Base-by-base conservation (phyloP, 1,140 invertebrate genomes). In the Drosophila melanogaster region DNA sequence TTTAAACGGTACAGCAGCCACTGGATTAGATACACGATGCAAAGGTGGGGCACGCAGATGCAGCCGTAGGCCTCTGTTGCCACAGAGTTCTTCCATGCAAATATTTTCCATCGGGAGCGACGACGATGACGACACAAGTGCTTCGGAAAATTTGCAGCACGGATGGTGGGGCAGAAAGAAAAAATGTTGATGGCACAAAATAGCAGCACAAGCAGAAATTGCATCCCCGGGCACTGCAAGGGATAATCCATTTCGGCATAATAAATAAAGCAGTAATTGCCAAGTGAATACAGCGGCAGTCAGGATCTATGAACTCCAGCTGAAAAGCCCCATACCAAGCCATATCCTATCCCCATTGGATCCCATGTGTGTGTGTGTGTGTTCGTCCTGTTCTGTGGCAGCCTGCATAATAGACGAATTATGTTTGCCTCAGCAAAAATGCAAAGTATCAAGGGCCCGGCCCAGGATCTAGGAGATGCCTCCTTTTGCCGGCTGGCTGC, bases 181-280 rank as follows among this genome's bases (percentile, higher is more conserved):
- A 74, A 86, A 81, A 77, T 77, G 72, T 37, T 57, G 62, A 73
- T 59, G 75, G 67, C 49, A 62, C 51, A 80, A 81, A 81, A 80
- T 78, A 71, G 78, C 65, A 71, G 67, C 64, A 86, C 67, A 81
- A 75, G 81, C 81, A 70, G 64, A 85, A 85, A 85, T 77, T 74
- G 67, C 80, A 90, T 81, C 55, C 60, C 66, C 61, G 54, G 59
- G 67, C 69, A 61, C 77, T 58, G 65, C 60, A 83, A 74, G 75
- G 79, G 81, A 90, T 90, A 86, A 90, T 90, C 87, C 86, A 86
- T 90, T 90, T 90, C 77, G 79, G 86, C 87, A 90, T 90, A 90
- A 90, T 90, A 90, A 90, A 90, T 90, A 90, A 83, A 90, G 75
- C 78, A 76, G 86, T 90, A 90, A 90, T 85, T 90, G 86, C 81